Conservation (phyloP, 2,797 vertebrate genomes). For the Chelonia mydas region DNA sequence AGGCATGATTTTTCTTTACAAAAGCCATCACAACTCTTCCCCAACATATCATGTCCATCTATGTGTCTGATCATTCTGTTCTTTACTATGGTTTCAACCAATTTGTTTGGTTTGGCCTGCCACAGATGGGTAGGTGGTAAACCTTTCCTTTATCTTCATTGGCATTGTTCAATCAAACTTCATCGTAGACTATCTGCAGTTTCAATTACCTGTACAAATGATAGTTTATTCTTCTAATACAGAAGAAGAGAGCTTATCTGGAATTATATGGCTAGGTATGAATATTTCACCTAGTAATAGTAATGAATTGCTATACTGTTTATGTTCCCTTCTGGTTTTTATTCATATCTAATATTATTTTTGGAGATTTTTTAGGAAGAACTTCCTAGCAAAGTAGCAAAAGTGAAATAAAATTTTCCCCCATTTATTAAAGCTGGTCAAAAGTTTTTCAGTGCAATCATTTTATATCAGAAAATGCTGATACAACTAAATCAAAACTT, state of each 20-base stretch:
- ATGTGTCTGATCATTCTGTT: too few species aligned
- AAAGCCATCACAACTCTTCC: too few species aligned
- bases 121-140: background rate
- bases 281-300: background rate
- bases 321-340: background rate
- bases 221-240: background rate
- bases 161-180: constrained; percentile 4
- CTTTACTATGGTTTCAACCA: too few species aligned
- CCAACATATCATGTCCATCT: background rate
- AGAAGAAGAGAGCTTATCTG: background rate
- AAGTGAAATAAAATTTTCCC: background rate
- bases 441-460: background rate
- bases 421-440: background rate
- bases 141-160: background rate
- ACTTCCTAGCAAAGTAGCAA: background rate
- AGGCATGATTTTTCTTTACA: too few species aligned
- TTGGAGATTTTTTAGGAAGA: background rate
- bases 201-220: background rate
- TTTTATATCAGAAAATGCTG: background rate
- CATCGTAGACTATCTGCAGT: background rate
- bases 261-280: background rate
- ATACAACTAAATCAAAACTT: background rate
- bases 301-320: background rate
- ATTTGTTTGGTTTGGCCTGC: background rate
- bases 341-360: background rate